phyloP scores from a whole-genome alignment of 2,797 vertebrate genomes.

The Liasis olivaceus region DNA sequence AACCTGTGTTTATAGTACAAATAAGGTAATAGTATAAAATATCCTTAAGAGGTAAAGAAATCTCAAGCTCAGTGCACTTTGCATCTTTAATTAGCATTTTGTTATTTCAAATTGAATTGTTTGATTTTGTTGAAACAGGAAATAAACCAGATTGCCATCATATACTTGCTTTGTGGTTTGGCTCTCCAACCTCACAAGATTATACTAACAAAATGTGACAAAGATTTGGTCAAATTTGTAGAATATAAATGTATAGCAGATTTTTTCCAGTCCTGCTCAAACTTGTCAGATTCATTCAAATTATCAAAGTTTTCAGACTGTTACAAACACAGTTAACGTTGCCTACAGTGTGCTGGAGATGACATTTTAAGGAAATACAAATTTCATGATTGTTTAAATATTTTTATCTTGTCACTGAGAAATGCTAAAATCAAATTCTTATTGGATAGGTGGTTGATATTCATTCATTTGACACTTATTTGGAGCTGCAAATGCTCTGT shows the following conservation, averaged over 20 bases:
- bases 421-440: not conserved
- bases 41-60: slow-evolving; percentile 19
- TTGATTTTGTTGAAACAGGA: slow-evolving; percentile 49
- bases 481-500: not conserved
- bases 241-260: not conserved
- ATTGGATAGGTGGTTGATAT: not conserved
- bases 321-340: not conserved
- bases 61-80: not conserved
- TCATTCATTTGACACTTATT: not conserved
- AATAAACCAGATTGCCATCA: slow-evolving; percentile 27
- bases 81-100: slow-evolving; percentile 35
- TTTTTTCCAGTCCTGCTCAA: not conserved
- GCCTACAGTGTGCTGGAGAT: too few relatives aligned
- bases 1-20: not conserved
- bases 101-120: slow-evolving; percentile 31
- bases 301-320: not conserved
- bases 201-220: not conserved
- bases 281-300: not conserved
- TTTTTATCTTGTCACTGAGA: not conserved
- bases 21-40: slow-evolving; percentile 1
- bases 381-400: not conserved
- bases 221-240: not conserved
- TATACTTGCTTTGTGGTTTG: slow-evolving; percentile 25
- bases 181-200: not conserved
- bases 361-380: not conserved